phyloP scores from a whole-genome alignment of 2,888 invertebrate species.

The Pyrrhosoma nymphula region DNA sequence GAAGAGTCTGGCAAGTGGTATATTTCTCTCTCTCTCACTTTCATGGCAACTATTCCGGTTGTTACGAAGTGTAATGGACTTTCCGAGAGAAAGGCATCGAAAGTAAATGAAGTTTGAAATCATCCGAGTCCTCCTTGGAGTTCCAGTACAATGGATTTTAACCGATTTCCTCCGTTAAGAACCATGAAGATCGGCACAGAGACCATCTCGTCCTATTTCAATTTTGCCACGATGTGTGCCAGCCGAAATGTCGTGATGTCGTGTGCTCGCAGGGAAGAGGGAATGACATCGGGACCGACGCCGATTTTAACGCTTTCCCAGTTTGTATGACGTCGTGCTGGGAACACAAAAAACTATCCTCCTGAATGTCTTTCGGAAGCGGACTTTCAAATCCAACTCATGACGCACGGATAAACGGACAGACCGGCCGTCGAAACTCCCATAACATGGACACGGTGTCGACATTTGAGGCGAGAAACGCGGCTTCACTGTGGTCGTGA shows the following conservation, averaged over 20 bases:
- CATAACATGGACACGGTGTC: background rate
- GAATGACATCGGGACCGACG: background rate
- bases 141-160: constrained; percentile 43
- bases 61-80: background rate
- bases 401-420: background rate
- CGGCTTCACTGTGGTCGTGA: background rate
- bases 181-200: constrained; percentile 15
- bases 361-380: background rate
- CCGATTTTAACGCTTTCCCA: constrained; percentile 55
- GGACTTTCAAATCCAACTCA: constrained; percentile 17
- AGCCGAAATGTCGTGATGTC: constrained; percentile 9
- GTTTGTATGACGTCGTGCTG: constrained; percentile 32
- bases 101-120: constrained; percentile 41
- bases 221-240: background rate
- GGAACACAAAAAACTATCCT: background rate
- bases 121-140: background rate
- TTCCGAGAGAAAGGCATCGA: background rate
- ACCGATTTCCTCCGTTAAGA: constrained; percentile 38
- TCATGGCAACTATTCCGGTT: background rate
- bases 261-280: background rate
- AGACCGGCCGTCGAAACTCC: background rate
- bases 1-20: background rate
- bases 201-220: background rate
- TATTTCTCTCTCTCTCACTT: background rate
- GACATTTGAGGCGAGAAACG: background rate